Percentiles rank a stretch among this genome's conserved stretches.
Evolutionary conservation across 2,113 vertebrate genomes (phyloP).

Genomic region (Corapipo altera): DNA sequence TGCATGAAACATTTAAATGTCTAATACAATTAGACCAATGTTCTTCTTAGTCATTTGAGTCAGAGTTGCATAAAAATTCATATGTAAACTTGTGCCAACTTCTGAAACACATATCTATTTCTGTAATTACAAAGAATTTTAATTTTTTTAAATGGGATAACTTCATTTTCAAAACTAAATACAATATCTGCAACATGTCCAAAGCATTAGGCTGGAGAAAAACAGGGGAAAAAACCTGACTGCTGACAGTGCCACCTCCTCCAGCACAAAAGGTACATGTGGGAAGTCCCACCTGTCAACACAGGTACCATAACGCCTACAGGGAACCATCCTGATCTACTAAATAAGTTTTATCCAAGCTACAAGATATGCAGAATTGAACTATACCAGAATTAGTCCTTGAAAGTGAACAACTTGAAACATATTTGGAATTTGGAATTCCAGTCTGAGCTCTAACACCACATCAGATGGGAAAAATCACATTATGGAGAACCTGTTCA

Average conservation of each 20-base stretch:
- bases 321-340: background rate
- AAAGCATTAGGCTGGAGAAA: background rate
- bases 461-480: conserved; percentile 21
- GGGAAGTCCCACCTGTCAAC: conserved; percentile 16
- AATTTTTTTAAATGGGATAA: background rate
- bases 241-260: background rate
- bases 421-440: background rate
- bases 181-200: background rate
- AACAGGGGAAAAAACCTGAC: too few species aligned
- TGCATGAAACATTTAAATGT: background rate
- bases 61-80: background rate
- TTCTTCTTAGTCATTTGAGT: background rate
- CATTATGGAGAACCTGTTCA: background rate
- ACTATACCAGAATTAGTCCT: background rate
- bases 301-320: background rate
- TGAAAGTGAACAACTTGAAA: conserved; percentile 22
- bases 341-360: background rate
- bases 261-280: background rate
- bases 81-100: background rate
- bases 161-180: background rate
- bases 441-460: background rate
- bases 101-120: background rate
- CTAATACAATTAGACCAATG: background rate
- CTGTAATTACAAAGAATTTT: background rate
- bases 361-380: background rate